A percentile compares a stretch with the other conserved stretches of the same genome.
Conservation (phyloP, 1,140 invertebrate species). For the Choristoneura fumiferana region DNA sequence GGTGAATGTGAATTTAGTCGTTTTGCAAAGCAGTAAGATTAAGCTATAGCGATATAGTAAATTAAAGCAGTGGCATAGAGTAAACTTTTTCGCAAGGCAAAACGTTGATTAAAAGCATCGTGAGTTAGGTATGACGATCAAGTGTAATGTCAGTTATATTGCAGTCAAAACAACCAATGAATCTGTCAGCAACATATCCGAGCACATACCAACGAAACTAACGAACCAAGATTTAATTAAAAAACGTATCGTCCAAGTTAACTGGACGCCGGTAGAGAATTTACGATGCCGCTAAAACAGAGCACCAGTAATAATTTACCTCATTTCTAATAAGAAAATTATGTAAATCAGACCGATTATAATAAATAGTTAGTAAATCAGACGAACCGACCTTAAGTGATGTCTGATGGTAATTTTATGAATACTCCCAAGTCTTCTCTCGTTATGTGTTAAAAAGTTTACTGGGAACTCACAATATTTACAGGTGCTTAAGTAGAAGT, state of each 20-base stretch:
- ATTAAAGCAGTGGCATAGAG: too few relatives aligned
- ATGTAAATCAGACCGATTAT: conserved; percentile 68
- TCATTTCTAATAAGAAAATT: conserved; percentile 72
- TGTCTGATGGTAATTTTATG: conserved; percentile 17
- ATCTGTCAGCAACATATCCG: conserved; percentile 30
- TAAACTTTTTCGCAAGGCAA: too few relatives aligned
- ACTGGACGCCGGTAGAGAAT: conserved; percentile 49
- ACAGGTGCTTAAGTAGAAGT: neutral
- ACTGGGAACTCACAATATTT: neutral
- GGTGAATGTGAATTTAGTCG: too few relatives aligned
- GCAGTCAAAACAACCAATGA: conserved; percentile 21
- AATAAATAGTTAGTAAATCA: conserved; percentile 60
- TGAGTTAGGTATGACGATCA: too few relatives aligned
- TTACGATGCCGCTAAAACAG: conserved; percentile 72
- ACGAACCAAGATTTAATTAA: conserved; percentile 70
- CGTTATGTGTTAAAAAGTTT: neutral
- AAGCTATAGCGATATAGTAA: too few relatives aligned
- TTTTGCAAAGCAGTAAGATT: too few relatives aligned
- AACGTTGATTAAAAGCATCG: too few relatives aligned
- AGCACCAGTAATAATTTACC: conserved; percentile 61
- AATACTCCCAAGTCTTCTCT: neutral
- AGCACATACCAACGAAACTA: conserved; percentile 43
- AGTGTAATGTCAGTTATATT: neutral
- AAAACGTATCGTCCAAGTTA: conserved; percentile 50
- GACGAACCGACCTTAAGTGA: conserved; percentile 6